phyloP scores from a whole-genome alignment of 2,113 vertebrate species.

The Oxyruncus cristatus region DNA sequence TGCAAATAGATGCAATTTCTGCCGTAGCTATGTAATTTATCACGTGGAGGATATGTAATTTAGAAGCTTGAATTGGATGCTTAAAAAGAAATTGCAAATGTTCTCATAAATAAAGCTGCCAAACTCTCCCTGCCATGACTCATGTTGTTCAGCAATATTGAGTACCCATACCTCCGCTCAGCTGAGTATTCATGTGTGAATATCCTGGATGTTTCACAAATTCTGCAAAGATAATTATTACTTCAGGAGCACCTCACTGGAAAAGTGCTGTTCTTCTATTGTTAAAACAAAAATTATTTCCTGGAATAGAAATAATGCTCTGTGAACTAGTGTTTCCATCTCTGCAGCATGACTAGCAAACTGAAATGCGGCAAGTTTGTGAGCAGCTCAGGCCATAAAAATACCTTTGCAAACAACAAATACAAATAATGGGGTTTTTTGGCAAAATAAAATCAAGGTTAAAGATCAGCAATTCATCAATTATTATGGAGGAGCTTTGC shows the following conservation, averaged over 20 bases:
- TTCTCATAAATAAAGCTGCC: constrained; percentile 63
- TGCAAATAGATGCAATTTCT: constrained; percentile 38
- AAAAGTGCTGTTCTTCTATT: constrained; percentile 27
- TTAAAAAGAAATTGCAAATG: constrained; percentile 49
- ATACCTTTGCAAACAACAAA: not conserved
- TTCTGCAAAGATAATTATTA: constrained; percentile 52
- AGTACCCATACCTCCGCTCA: not conserved
- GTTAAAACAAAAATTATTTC: not conserved
- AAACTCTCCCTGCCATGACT: constrained; percentile 37
- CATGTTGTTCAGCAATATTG: constrained; percentile 30
- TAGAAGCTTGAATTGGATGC: constrained; percentile 14
- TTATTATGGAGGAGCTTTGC: not conserved
- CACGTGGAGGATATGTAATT: constrained; percentile 21
- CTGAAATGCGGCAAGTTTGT: not conserved
- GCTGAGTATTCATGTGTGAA: constrained; percentile 48
- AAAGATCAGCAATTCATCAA: not conserved
- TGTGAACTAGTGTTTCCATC: not conserved
- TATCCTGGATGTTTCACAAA: constrained; percentile 49
- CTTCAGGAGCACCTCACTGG: not conserved
- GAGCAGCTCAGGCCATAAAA: not conserved
- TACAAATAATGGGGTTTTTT: not conserved
- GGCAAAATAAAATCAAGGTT: not conserved
- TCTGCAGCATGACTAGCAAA: not conserved
- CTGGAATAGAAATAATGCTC: not conserved
- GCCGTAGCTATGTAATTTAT: constrained; percentile 32